Percentiles rank a stretch among this genome's conserved stretches.
These are phyloP conservation scores for Drosophila emarginata DNA, from an alignment of 2,888 invertebrate species.

Conservation along the genomic window DNA sequence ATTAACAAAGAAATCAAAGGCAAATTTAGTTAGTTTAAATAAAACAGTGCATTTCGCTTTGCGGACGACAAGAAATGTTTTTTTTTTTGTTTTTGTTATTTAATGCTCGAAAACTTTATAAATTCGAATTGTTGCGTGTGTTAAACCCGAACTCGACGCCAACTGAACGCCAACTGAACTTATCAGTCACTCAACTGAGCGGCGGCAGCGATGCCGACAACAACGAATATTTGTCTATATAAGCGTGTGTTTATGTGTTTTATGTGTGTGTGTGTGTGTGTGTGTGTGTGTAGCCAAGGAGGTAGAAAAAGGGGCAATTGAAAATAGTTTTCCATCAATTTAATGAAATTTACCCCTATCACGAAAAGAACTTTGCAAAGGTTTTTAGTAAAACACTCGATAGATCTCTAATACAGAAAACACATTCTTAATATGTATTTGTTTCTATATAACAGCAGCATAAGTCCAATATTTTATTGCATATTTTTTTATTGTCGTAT, in stretches of 20 bases:
- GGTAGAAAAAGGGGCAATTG: background rate
- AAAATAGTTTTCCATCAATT: background rate
- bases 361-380: background rate
- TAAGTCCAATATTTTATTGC: too few relatives aligned
- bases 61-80: background rate
- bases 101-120: background rate
- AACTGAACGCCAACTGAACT: constrained; percentile 72
- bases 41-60: background rate
- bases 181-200: constrained; percentile 63
- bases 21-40: background rate
- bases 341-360: too few relatives aligned
- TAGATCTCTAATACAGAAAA: too few relatives aligned
- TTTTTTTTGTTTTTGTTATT: background rate
- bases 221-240: constrained; percentile 22
- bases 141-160: constrained; percentile 65
- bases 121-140: constrained; percentile 42
- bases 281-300: background rate
- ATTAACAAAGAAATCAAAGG: background rate
- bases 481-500: too few relatives aligned
- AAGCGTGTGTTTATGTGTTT: background rate
- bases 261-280: constrained; percentile 8
- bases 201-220: constrained; percentile 41
- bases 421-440: too few relatives aligned
- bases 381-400: too few relatives aligned
- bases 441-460: too few relatives aligned